Evolutionary conservation across 2,113 vertebrate genomes (phyloP).

Genomic region (Clinocottus analis): DNA sequence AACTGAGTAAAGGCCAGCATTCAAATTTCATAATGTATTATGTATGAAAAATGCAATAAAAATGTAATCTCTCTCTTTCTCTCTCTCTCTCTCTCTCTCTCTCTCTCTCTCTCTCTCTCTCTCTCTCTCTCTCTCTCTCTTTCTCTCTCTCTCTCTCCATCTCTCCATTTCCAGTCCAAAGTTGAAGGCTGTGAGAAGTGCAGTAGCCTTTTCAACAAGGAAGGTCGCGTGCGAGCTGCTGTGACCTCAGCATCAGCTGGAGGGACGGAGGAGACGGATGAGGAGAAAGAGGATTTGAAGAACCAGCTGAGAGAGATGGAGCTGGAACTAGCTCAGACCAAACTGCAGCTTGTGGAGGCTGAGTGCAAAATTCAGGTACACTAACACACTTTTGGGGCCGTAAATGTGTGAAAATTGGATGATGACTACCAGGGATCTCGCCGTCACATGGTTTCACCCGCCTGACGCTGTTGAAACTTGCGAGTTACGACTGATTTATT

Average conservation of each 20-base stretch:
- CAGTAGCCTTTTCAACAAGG: slow-evolving; percentile 80
- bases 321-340: slow-evolving; percentile 97
- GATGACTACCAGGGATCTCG: background rate
- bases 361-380: slow-evolving; percentile 98
- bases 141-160: background rate
- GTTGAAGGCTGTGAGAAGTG: slow-evolving; percentile 79
- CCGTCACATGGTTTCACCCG: background rate
- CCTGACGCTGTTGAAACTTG: background rate
- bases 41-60: background rate
- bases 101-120: too few relatives aligned
- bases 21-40: background rate
- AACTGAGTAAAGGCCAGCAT: too few relatives aligned
- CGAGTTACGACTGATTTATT: background rate
- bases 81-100: background rate
- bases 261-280: slow-evolving; percentile 89
- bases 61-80: background rate
- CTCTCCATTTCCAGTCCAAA: slow-evolving; percentile 53
- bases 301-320: slow-evolving; percentile 98
- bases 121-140: too few relatives aligned
- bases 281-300: slow-evolving; percentile 94
- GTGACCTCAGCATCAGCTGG: slow-evolving; percentile 80
- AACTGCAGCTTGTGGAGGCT: slow-evolving; percentile 96
- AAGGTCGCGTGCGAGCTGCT: slow-evolving; percentile 73
- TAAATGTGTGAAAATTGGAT: background rate
- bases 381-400: background rate